Evolutionary conservation across 2,888 invertebrate species (phyloP), one percentile per base, ranked within the genome.

Genomic region (Drosophila multiciliata): DNA sequence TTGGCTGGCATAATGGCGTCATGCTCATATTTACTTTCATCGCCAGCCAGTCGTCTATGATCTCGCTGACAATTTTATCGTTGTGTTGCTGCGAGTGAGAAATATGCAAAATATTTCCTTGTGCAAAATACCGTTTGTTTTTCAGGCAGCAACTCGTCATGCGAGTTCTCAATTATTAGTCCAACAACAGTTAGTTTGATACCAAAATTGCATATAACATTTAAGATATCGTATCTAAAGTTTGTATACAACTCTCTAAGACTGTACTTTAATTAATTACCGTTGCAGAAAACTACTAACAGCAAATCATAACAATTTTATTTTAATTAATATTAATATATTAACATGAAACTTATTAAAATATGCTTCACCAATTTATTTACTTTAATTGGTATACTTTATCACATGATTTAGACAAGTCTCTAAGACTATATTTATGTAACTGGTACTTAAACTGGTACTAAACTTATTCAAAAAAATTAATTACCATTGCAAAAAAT

Each of bases 51-150:
- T 77, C 82, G 77, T 83, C 87, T 88, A 88, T 83, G 86, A 88
- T 79, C 87, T 87, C 80, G 88, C 88, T 91, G 91, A 91, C 90
- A 91, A 90, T 87, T 91, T 90, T 83, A 90, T 88, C 86, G 88
- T 62, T 63, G 66, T 75, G 72, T 45, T 71, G 78, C 80, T 84
- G 85, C 59, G 73, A 69, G 81, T 73, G 35, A 40, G 64, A 82
- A 82, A 84, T 90, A 90, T 90, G 89, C 89, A 89, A 87, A 89
- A 73, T 84, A 90, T 87, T 90, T 87, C 83, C 83, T 80, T 80
- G 79, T 78, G 72, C 81, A 68, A 69, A 85, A 80, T 75, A 82
- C 74, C 73, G 75, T 87, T 84, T 81, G 77, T 77, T 77, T 77
- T 79, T 67, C 29, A 35, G 63, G 12, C 54, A 42, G 53, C 70